phyloP scores from a whole-genome alignment of 2,888 invertebrate genomes.

The Cantharis nigra region DNA sequence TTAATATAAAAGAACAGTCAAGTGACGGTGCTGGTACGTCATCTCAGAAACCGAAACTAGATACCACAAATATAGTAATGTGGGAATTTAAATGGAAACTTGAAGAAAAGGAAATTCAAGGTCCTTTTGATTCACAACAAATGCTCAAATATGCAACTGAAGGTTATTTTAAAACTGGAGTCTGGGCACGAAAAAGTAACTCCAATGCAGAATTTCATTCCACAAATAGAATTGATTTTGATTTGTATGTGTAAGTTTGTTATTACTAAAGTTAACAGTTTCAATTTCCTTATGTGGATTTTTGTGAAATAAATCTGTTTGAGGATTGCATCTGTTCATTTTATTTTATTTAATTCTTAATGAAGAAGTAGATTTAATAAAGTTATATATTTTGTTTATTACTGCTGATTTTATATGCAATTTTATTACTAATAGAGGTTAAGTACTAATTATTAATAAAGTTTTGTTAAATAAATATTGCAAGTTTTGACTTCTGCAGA shows the following conservation, averaged over 20 bases:
- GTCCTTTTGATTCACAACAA: constrained; percentile 83
- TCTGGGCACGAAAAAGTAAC: constrained; percentile 77
- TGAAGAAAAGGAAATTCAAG: constrained; percentile 74
- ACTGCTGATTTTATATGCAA: not conserved
- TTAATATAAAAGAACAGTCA: constrained; percentile 68
- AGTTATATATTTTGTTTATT: not conserved
- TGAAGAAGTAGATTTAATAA: not conserved
- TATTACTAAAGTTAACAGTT: not conserved
- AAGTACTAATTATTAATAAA: not conserved
- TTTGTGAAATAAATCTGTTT: not conserved
- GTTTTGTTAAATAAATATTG: not conserved
- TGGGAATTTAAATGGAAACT: constrained; percentile 95
- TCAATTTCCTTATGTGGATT: not conserved
- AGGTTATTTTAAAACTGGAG: constrained; percentile 82
- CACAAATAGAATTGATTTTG: constrained; percentile 91
- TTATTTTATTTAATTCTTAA: not conserved
- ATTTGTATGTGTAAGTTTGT: constrained; percentile 69
- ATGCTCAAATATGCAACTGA: constrained; percentile 90
- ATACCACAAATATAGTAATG: constrained; percentile 57
- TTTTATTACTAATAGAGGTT: not conserved
- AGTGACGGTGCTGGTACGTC: constrained; percentile 40
- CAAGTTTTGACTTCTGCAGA: not conserved
- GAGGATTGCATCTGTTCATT: not conserved
- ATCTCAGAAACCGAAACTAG: constrained; percentile 31
- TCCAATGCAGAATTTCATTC: constrained; percentile 75